phyloP scores from a whole-genome alignment of 1,140 invertebrate species.

The Panagrolaimus sp. region DNA sequence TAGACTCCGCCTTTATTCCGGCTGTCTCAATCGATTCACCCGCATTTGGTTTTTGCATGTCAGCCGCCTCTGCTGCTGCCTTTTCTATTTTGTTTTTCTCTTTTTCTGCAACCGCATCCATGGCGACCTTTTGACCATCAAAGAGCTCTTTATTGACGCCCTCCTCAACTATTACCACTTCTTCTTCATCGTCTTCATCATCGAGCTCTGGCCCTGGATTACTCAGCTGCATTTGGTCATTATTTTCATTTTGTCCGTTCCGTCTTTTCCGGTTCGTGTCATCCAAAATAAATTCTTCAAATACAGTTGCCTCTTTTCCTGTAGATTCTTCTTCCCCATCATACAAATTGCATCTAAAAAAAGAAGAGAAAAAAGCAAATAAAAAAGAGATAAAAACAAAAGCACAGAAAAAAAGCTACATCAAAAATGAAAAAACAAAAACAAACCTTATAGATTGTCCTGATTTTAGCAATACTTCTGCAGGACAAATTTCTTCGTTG shows the following conservation, averaged over 20 bases:
- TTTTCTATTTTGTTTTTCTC: neutral
- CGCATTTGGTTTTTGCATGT: conserved; percentile 8
- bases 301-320: conserved; percentile 3
- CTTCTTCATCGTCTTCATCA: conserved; percentile 1
- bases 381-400: neutral
- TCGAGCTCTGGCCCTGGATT: conserved; percentile 8
- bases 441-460: neutral
- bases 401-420: no score
- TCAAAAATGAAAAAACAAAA: conserved; percentile 6
- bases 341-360: conserved; percentile 14
- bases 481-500: conserved; percentile 16
- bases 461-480: conserved; percentile 4
- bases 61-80: neutral
- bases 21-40: conserved; percentile 3
- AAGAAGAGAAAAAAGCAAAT: no score
- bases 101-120: neutral
- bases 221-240: conserved; percentile 11
- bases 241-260: neutral
- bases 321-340: conserved; percentile 1
- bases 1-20: conserved; percentile 2
- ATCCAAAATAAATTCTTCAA: conserved; percentile 12
- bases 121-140: neutral
- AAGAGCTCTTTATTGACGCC: neutral
- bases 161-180: no score
- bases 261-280: neutral